phyloP scores from a whole-genome alignment of 92 coral and sea anemone species.

The Diadumene lineata region DNA sequence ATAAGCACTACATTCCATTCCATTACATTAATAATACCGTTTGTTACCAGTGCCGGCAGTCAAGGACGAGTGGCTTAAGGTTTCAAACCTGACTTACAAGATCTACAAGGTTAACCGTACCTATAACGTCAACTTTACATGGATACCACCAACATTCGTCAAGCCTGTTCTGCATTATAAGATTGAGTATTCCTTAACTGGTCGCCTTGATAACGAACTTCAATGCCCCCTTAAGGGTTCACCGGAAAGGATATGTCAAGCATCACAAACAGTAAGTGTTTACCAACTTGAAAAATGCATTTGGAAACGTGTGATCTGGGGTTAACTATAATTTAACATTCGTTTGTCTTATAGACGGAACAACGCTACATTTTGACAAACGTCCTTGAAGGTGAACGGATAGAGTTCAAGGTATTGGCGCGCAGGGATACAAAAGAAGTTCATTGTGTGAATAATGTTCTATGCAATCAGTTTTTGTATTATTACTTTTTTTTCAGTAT shows the following conservation, averaged over 20 bases:
- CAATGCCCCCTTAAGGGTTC: slow-evolving; percentile 11
- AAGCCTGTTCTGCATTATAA: neutral
- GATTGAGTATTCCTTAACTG: neutral
- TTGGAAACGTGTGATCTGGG: no score
- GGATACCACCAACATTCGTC: slow-evolving; percentile 5
- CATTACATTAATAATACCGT: no score
- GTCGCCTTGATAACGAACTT: slow-evolving; percentile 13
- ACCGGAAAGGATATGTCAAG: slow-evolving; percentile 2
- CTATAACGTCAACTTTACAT: neutral
- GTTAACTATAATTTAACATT: no score
- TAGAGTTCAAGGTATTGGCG: neutral
- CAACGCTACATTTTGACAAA: neutral
- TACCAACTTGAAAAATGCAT: neutral
- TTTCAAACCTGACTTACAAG: neutral
- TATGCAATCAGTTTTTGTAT: no score
- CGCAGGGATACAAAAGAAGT: no score
- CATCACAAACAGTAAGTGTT: neutral
- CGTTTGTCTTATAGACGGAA: neutral
- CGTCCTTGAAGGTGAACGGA: neutral
- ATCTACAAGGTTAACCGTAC: neutral
- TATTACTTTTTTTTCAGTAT: no score
- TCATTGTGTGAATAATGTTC: no score
- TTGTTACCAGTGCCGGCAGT: neutral
- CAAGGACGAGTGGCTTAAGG: neutral
- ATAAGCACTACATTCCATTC: no score